These are phyloP conservation scores for Megaceryle alcyon DNA, from an alignment of 2,797 vertebrate genomes.

Conservation along the genomic window DNA sequence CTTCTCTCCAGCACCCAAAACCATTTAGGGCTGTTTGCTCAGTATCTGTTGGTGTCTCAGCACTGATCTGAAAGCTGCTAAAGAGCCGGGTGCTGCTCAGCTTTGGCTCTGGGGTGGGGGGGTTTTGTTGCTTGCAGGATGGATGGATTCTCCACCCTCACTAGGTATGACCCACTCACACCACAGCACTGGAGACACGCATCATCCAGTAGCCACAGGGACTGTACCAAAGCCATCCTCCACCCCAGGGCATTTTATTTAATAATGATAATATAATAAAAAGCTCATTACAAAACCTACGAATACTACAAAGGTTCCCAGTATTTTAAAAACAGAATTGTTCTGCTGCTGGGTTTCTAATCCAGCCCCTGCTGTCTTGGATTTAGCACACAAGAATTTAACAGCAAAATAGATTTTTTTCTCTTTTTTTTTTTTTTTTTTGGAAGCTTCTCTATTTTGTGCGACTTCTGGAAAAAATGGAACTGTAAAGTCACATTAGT, in stretches of 20 bases:
- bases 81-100: background rate
- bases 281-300: conserved; percentile 26
- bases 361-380: background rate
- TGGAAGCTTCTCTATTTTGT: conserved; percentile 18
- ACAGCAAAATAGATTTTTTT: background rate
- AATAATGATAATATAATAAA: background rate
- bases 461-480: background rate
- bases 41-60: background rate
- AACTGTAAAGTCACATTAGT: background rate
- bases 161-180: background rate
- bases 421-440: background rate
- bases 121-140: background rate
- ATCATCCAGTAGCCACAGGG: background rate
- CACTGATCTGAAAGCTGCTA: background rate
- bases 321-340: conserved; percentile 30
- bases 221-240: background rate
- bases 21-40: background rate
- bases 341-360: background rate
- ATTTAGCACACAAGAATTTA: background rate
- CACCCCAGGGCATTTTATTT: background rate
- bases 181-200: background rate
- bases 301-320: conserved; percentile 29
- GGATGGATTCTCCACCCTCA: background rate
- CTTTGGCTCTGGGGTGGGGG: background rate
- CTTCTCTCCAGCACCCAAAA: background rate